Evolutionary conservation across 2,888 invertebrate species (phyloP).

Genomic region (Fragum fragum): DNA sequence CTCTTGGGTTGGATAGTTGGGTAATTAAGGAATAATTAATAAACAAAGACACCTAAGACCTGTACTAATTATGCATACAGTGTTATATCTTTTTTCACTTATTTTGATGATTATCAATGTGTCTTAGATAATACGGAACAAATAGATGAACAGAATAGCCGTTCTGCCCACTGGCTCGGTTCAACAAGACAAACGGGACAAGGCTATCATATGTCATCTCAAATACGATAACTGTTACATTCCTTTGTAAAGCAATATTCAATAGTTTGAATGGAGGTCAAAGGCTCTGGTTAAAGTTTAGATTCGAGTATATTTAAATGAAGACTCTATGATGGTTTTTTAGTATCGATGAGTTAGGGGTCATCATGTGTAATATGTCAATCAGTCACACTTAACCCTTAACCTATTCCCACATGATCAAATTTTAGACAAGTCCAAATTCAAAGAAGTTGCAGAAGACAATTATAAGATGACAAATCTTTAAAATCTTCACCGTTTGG

Average conservation of each 20-base stretch:
- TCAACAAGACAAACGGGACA: constrained; percentile 44
- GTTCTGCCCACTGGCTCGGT: constrained; percentile 62
- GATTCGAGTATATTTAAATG: background rate
- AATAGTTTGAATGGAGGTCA: constrained; percentile 23
- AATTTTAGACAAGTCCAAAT: too few relatives aligned
- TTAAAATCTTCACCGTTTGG: too few relatives aligned
- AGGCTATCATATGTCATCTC: constrained; percentile 54
- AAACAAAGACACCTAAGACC: constrained; percentile 20
- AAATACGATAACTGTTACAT: constrained; percentile 54
- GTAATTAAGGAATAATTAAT: constrained; percentile 19
- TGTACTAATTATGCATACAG: constrained; percentile 51
- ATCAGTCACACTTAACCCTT: constrained; percentile 1
- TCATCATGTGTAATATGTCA: background rate
- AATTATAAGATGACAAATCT: too few relatives aligned
- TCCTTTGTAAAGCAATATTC: constrained; percentile 50
- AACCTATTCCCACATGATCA: too few relatives aligned
- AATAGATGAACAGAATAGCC: constrained; percentile 45
- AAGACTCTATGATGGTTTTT: background rate
- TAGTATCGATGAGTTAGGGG: constrained; percentile 1
- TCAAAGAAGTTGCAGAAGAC: too few relatives aligned
- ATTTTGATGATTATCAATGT: constrained; percentile 45
- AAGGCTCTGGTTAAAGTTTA: background rate
- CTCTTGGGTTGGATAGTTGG: background rate
- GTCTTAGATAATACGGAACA: constrained; percentile 52
- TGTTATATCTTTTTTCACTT: constrained; percentile 42